These are phyloP conservation scores for Collichthys lucidus DNA, from an alignment of 2,113 vertebrate species.

Conservation along the genomic window DNA sequence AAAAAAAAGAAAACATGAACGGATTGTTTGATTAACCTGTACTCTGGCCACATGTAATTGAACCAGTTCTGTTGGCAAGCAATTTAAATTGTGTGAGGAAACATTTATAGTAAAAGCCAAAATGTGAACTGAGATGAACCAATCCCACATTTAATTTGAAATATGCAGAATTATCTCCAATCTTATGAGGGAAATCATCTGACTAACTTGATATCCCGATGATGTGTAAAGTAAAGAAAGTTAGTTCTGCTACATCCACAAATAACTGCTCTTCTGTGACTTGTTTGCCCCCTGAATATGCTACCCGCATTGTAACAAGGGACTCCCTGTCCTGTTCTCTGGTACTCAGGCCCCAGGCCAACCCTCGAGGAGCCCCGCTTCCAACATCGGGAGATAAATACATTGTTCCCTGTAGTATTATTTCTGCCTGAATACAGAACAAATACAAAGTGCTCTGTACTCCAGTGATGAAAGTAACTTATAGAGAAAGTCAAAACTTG, in stretches of 20 bases:
- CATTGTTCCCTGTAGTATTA: conserved; percentile 66
- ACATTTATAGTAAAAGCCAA: not conserved
- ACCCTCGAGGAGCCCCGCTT: conserved; percentile 79
- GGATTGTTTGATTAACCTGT: conserved; percentile 22
- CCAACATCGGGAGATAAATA: conserved; percentile 77
- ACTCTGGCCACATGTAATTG: not conserved
- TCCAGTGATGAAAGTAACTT: conserved; percentile 51
- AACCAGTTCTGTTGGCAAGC: not conserved
- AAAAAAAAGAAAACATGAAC: not conserved
- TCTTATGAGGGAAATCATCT: not conserved
- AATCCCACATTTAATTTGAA: not conserved
- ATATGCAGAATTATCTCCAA: not conserved
- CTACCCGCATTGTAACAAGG: conserved; percentile 52
- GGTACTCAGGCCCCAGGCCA: conserved; percentile 76
- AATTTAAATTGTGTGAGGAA: not conserved
- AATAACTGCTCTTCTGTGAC: conserved; percentile 36
- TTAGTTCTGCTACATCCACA: conserved; percentile 16
- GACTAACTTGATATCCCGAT: not conserved
- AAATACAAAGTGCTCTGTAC: conserved; percentile 47
- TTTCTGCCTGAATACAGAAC: conserved; percentile 72
- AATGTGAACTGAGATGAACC: not conserved
- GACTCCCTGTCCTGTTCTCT: conserved; percentile 69
- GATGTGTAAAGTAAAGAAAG: conserved; percentile 4
- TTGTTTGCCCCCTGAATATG: conserved; percentile 62
- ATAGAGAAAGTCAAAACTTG: conserved; percentile 26